phyloP scores from a whole-genome alignment of 2,797 vertebrate species.

The Eulemur rubriventer region DNA sequence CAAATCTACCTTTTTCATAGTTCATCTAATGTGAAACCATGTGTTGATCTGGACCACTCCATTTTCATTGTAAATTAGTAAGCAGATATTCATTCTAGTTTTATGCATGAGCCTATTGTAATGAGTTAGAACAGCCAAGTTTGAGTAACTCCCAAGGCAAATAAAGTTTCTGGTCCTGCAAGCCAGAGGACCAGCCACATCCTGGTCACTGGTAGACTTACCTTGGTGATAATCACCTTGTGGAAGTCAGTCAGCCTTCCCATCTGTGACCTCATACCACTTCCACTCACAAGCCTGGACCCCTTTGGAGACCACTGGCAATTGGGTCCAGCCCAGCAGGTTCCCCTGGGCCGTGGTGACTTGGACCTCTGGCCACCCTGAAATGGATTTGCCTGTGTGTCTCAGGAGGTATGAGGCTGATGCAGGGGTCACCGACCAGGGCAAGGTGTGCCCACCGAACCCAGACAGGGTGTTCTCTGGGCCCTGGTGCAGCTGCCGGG shows the following conservation, averaged over 20 bases:
- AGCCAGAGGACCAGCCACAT: neutral
- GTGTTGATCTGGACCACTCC: neutral
- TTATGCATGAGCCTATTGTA: neutral
- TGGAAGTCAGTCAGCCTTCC: neutral
- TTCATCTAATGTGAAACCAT: neutral
- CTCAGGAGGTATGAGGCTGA: neutral
- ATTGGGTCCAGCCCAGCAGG: neutral
- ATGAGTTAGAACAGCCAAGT: neutral
- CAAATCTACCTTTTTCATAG: neutral
- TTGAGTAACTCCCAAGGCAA: neutral
- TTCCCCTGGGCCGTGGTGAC: neutral
- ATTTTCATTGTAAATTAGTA: neutral
- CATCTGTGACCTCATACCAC: neutral
- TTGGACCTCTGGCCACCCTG: neutral
- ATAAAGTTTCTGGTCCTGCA: neutral
- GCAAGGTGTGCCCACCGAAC: neutral
- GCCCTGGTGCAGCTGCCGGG: too few species aligned
- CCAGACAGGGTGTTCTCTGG: neutral
- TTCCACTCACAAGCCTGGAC: neutral
- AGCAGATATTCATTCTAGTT: neutral
- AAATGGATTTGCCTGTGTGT: neutral
- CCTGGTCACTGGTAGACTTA: neutral
- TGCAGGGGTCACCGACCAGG: neutral
- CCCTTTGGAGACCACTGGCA: neutral
- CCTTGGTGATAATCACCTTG: neutral